phyloP scores from a whole-genome alignment of 2,113 vertebrate species.

The Alosa alosa region DNA sequence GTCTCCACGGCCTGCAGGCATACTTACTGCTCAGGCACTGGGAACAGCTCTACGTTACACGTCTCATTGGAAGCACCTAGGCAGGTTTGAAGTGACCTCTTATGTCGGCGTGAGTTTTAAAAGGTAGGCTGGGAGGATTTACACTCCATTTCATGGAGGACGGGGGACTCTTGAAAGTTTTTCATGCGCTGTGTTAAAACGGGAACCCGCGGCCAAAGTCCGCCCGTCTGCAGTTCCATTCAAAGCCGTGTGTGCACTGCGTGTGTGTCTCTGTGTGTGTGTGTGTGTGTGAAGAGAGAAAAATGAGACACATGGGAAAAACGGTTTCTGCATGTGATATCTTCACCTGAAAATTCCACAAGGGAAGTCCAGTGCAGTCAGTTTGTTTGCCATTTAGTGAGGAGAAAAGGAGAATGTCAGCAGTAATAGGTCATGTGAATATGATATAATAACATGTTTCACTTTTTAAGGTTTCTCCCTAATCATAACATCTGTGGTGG shows the following conservation, averaged over 20 bases:
- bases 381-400: not conserved
- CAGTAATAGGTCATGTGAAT: conserved; percentile 11
- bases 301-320: not conserved
- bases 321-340: not conserved
- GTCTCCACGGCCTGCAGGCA: not conserved
- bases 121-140: conserved; percentile 42
- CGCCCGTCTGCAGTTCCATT: conserved; percentile 47
- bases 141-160: conserved; percentile 46
- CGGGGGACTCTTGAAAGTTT: conserved; percentile 47
- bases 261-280: conserved; percentile 6
- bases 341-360: not conserved
- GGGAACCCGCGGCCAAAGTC: conserved; percentile 37
- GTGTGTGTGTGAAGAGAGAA: conserved; percentile 1
- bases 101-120: conserved; percentile 50
- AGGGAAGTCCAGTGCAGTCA: not conserved
- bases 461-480: not conserved
- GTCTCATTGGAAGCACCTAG: conserved; percentile 25
- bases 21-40: not conserved
- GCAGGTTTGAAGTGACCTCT: conserved; percentile 31
- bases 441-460: conserved; percentile 9
- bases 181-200: conserved; percentile 46
- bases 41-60: conserved; percentile 20
- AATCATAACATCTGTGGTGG: not conserved
- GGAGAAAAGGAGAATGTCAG: not conserved
- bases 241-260: conserved; percentile 8